These are phyloP conservation scores for Palythoa grandiflora DNA, from an alignment of 92 coral and sea anemone species.

Conservation along the genomic window DNA sequence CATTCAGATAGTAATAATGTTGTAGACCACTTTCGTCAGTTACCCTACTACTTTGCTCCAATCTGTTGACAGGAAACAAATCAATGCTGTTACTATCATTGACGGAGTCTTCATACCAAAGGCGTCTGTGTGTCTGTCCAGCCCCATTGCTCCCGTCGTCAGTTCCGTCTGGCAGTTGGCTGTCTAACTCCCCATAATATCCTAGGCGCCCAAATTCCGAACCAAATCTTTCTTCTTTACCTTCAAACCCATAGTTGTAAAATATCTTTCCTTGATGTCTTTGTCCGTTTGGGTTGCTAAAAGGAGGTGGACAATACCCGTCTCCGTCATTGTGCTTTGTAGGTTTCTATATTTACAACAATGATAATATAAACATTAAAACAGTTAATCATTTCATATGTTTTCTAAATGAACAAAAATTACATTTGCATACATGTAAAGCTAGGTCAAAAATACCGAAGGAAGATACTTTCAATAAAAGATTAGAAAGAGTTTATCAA, in stretches of 20 bases:
- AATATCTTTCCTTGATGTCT: not conserved
- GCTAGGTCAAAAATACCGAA: too few relatives aligned
- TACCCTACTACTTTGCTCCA: slow-evolving; percentile 12
- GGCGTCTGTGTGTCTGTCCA: slow-evolving; percentile 22
- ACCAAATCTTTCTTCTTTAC: not conserved
- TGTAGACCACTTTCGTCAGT: not conserved
- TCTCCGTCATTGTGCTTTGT: not conserved
- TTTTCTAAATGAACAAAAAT: too few relatives aligned
- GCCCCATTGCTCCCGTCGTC: not conserved
- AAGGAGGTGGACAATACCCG: not conserved
- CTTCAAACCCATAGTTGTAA: slow-evolving; percentile 45
- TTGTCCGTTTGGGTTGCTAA: slow-evolving; percentile 1
- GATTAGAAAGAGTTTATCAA: too few relatives aligned
- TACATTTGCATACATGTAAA: too few relatives aligned
- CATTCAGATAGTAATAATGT: not conserved
- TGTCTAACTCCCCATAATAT: slow-evolving; percentile 18
- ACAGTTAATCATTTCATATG: not conserved
- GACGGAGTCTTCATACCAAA: slow-evolving; percentile 29
- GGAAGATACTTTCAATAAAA: too few relatives aligned
- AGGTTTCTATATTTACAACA: slow-evolving; percentile 5
- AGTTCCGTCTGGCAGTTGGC: not conserved
- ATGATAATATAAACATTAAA: not conserved
- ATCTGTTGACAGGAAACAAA: slow-evolving; percentile 40
- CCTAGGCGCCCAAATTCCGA: not conserved
- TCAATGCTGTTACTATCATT: slow-evolving; percentile 9